These are phyloP conservation scores for Helicoverpa zea DNA, from an alignment of 1,140 invertebrate genomes.

Conservation along the genomic window DNA sequence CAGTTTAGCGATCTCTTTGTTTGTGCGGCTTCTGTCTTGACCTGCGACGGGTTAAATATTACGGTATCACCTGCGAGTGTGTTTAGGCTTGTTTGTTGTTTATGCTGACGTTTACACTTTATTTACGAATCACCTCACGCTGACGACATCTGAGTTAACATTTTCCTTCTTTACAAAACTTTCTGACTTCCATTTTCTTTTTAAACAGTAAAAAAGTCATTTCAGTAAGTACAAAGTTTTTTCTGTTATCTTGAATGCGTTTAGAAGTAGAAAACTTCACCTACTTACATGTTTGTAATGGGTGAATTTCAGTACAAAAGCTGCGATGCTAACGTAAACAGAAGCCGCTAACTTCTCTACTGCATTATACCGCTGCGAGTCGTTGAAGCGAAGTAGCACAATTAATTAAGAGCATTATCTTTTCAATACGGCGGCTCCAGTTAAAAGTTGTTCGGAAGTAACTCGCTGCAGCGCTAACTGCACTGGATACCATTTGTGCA, in stretches of 20 bases:
- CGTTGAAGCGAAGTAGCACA: conserved; percentile 27
- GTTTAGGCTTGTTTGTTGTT: conserved; percentile 25
- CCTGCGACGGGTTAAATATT: conserved; percentile 14
- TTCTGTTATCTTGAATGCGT: no score
- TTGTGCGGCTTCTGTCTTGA: conserved; percentile 16
- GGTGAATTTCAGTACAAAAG: background rate
- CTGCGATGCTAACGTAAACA: background rate
- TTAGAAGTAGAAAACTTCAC: no score
- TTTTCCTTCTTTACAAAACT: background rate
- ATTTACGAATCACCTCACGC: background rate
- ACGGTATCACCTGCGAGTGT: conserved; percentile 15
- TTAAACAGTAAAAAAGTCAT: background rate
- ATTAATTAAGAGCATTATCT: conserved; percentile 42
- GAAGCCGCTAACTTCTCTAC: conserved; percentile 1
- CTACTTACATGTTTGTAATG: no score
- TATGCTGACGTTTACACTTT: conserved; percentile 10
- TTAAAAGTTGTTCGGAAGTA: conserved; percentile 36
- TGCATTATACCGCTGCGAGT: conserved; percentile 3
- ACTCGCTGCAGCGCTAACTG: conserved; percentile 8
- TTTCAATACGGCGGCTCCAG: conserved; percentile 36
- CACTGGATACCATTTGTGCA: conserved; percentile 8
- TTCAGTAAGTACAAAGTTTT: no score
- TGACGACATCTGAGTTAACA: background rate
- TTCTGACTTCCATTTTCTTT: background rate
- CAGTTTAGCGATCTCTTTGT: conserved; percentile 39